phyloP scores from a whole-genome alignment of 2,888 invertebrate species.

The Rhimphoctona megacephalus region DNA sequence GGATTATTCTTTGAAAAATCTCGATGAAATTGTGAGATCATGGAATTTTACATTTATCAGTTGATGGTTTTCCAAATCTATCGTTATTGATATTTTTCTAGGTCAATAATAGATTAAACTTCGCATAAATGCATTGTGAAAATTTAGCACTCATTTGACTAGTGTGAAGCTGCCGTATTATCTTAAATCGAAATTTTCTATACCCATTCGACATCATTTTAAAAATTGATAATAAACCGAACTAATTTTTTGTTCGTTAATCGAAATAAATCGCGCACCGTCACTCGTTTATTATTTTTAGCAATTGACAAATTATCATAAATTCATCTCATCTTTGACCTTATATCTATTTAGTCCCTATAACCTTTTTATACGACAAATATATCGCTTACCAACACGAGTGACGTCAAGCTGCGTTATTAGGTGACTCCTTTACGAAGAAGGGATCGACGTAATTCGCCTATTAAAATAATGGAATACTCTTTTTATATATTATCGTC shows the following conservation, averaged over 20 bases:
- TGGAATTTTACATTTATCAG: too few species aligned
- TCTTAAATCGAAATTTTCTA: too few species aligned
- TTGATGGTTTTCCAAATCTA: too few species aligned
- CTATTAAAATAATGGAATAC: constrained; percentile 5
- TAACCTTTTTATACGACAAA: constrained; percentile 8
- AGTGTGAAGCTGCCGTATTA: too few species aligned
- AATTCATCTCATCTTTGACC: constrained; percentile 10
- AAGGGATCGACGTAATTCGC: not conserved
- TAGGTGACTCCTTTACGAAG: not conserved
- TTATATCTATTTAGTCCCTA: not conserved
- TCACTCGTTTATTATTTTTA: not conserved
- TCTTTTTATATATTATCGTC: constrained; percentile 6
- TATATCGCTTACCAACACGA: not conserved
- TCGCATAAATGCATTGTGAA: too few species aligned
- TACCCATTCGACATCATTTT: too few species aligned
- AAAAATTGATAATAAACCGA: too few species aligned
- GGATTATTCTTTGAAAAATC: too few species aligned
- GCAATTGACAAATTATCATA: constrained; percentile 18
- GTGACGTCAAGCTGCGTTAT: constrained; percentile 3
- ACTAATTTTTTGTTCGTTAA: not conserved
- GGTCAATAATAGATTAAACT: too few species aligned
- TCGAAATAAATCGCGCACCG: not conserved
- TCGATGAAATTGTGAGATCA: too few species aligned
- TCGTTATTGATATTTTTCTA: too few species aligned
- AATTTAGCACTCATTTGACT: too few species aligned